These are phyloP conservation scores for Prionace glauca DNA, from an alignment of 2,797 vertebrate species.

Conservation along the genomic window DNA sequence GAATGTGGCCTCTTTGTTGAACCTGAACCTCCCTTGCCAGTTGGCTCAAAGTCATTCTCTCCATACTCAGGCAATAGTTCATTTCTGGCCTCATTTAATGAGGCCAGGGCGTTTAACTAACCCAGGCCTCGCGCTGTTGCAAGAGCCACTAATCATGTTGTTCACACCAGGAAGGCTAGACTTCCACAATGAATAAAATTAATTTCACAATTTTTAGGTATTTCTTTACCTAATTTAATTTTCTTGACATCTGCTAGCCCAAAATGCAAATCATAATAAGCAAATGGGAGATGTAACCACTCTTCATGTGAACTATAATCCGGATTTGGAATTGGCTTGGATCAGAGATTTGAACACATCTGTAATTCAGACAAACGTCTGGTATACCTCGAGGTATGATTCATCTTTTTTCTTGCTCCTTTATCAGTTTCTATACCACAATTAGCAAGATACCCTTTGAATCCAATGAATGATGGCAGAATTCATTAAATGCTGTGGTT, in stretches of 20 bases:
- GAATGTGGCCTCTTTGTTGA: background rate
- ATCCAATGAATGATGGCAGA: background rate
- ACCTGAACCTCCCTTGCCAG: background rate
- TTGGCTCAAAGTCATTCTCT: background rate
- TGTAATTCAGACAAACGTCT: conserved; percentile 44
- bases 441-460: background rate
- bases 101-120: background rate
- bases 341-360: conserved; percentile 42
- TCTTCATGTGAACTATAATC: conserved; percentile 49
- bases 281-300: conserved; percentile 44
- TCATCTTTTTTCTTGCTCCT: background rate
- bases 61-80: background rate
- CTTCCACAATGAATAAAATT: background rate
- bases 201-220: background rate
- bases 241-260: background rate
- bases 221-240: background rate
- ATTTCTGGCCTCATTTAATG: background rate
- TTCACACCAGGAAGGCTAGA: background rate
- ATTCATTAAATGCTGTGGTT: background rate
- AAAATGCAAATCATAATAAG: conserved; percentile 44
- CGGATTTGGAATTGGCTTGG: conserved; percentile 38
- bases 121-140: background rate
- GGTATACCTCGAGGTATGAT: conserved; percentile 42
- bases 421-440: too few species aligned
- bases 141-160: background rate